phyloP scores from a whole-genome alignment of 2,797 vertebrate species.

The Odontamblyopus lacepedii region DNA sequence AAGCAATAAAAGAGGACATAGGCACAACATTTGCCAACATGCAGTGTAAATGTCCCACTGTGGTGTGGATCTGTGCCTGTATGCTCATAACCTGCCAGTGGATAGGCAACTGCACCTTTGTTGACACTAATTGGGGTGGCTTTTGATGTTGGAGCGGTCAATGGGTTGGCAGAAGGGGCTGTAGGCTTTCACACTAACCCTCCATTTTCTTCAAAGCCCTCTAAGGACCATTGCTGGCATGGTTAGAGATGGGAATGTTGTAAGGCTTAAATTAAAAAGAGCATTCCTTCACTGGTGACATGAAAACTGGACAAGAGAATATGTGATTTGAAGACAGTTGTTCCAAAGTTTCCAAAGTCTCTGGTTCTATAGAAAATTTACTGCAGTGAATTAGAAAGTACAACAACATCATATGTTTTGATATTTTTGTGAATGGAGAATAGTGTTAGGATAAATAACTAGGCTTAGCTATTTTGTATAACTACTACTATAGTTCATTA shows the following conservation, averaged over 20 bases:
- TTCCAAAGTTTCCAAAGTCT: background rate
- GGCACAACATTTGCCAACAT: slow-evolving; percentile 12
- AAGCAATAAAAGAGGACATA: slow-evolving; percentile 1
- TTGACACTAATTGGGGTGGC: slow-evolving; percentile 55
- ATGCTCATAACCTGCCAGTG: slow-evolving; percentile 2
- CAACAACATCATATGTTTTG: background rate
- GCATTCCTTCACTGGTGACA: slow-evolving; percentile 12
- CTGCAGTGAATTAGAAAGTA: background rate
- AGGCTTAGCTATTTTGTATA: too few species aligned
- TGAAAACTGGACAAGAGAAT: background rate
- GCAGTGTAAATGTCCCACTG: slow-evolving; percentile 40
- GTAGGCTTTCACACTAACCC: slow-evolving; percentile 52
- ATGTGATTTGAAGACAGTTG: background rate
- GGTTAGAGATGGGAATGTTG: slow-evolving; percentile 27
- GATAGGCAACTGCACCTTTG: slow-evolving; percentile 47
- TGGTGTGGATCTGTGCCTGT: slow-evolving; percentile 23
- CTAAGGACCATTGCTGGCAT: slow-evolving; percentile 10
- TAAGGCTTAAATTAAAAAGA: slow-evolving; percentile 32
- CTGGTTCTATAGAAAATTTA: too few species aligned
- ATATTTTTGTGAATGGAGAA: background rate
- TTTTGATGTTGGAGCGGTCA: slow-evolving; percentile 58
- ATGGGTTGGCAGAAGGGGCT: slow-evolving; percentile 14
- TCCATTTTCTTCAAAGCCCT: slow-evolving; percentile 61
- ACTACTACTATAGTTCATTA: too few species aligned
- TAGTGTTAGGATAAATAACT: background rate